Base-by-base conservation (phyloP, 2,113 vertebrate species). In the Actenoides hombroni region DNA sequence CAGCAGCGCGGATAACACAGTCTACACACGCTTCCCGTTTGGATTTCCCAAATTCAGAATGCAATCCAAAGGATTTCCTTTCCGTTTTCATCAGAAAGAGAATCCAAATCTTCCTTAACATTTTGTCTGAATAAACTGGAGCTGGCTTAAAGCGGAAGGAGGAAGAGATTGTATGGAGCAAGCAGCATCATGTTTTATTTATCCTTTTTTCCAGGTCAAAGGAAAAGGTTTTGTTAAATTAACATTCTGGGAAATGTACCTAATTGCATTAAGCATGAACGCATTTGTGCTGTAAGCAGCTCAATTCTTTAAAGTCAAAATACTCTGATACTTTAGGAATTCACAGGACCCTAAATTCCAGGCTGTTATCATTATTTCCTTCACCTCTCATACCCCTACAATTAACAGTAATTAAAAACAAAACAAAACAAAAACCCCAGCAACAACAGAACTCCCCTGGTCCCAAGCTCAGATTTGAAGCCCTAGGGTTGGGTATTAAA, bases 171-270 rank as follows among this genome's bases (percentile, higher is more conserved):
- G 67, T 42, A 42, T 3, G 26, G 53, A 96, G 84, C 70, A 76
- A 86, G 78, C 39, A 77, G 76, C 73, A 79, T 83, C 88, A 94
- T 92, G 63, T 96, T 92, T 97, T 97, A 97, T 97, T 97, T 96
- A 97, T 93, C 51, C 57, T 40, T 73, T 65, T 96, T 97, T 97
- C 80, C 96, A 92, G 88, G 92, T 96, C 95, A 97, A 91, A 96
- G 81, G 49, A 94, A 94, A 93, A 69, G 90, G 71, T 77, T 96
- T 95, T 93, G 37, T 95, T 91, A 92, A 97, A 92, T 88, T 88
- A 88, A 90, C 63, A 65, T 76, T 82, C 69, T 84, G 82, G 44
- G 94, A 93, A 95, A 93, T 24, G 40, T 64, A 95, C n/a, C 61
- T 96, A 94, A 96, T 77, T 92, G 60, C 54, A 86, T 37, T 70